Evolutionary conservation across 1,140 invertebrate species (phyloP).

Genomic region (Drosophila subpulchrella): DNA sequence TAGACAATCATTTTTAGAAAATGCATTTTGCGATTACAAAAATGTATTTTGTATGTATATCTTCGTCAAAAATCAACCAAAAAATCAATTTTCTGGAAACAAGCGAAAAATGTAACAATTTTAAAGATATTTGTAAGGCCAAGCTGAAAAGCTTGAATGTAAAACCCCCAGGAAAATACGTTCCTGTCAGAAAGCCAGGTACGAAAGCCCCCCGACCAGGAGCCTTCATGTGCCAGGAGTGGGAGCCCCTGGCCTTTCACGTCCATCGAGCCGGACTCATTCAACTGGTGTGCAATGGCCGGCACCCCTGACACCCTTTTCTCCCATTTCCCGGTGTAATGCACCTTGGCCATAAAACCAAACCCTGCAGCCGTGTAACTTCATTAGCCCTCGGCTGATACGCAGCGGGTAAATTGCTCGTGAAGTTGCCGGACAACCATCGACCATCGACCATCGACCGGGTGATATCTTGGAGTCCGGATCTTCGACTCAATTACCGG

Average conservation of each 20-base stretch:
- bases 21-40: no score
- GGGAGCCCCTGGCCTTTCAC: constrained; percentile 14
- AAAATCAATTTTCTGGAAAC: no score
- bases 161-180: neutral
- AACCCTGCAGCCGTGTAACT: constrained; percentile 46
- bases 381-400: constrained; percentile 53
- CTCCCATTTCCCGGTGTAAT: constrained; percentile 22
- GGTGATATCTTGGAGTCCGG: constrained; percentile 28
- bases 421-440: constrained; percentile 37
- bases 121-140: neutral
- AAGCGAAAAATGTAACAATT: no score
- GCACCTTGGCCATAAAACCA: constrained; percentile 27
- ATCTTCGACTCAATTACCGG: constrained; percentile 66
- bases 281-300: constrained; percentile 70
- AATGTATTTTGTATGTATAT: no score
- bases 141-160: neutral
- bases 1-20: no score
- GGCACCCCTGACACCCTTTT: constrained; percentile 17
- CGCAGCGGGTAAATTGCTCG: constrained; percentile 48
- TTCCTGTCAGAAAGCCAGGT: constrained; percentile 1
- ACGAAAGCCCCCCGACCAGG: neutral
- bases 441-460: constrained; percentile 6
- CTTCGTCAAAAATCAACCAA: no score
- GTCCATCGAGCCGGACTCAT: constrained; percentile 30
- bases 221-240: neutral